Conservation (phyloP, 2,797 vertebrate species). For the Galaxias olidus region DNA sequence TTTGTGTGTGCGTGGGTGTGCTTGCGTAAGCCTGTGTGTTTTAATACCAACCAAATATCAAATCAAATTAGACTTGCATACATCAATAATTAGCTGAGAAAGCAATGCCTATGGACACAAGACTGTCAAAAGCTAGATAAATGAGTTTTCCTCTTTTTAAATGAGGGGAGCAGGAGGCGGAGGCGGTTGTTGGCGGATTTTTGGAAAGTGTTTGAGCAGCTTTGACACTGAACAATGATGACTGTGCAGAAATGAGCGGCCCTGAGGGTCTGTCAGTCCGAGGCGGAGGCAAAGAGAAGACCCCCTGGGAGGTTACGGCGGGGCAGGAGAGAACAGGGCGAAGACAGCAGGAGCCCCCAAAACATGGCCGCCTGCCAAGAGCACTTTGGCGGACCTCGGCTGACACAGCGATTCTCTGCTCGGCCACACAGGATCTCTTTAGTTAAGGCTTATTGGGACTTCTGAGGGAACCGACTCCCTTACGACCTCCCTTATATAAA, state of each 20-base stretch:
- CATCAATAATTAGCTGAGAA: conserved; percentile 5
- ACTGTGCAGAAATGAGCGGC: conserved; percentile 47
- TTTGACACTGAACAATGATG: conserved; percentile 45
- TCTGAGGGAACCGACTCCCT: not conserved
- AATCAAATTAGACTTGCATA: conserved; percentile 7
- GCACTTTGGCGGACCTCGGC: conserved; percentile 49
- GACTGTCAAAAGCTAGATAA: conserved; percentile 27
- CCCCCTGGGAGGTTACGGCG: conserved; percentile 54
- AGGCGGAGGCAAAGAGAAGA: conserved; percentile 32
- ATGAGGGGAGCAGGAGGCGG: not conserved
- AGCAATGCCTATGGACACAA: conserved; percentile 19
- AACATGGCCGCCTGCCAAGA: conserved; percentile 55
- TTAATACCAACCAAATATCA: not conserved
- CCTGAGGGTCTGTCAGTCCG: conserved; percentile 49
- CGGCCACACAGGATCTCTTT: conserved; percentile 53
- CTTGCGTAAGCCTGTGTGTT: no score
- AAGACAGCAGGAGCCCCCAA: conserved; percentile 54
- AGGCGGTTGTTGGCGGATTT: conserved; percentile 2
- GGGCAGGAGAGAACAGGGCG: conserved; percentile 65
- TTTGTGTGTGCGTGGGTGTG: no score
- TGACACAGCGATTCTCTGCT: conserved; percentile 58
- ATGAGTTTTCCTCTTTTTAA: conserved; percentile 14
- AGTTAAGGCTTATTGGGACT: conserved; percentile 24
- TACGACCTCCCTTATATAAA: not conserved
- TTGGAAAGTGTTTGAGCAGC: conserved; percentile 26